Conservation (phyloP, 2,797 vertebrate species). For the Sebastes umbrosus region DNA sequence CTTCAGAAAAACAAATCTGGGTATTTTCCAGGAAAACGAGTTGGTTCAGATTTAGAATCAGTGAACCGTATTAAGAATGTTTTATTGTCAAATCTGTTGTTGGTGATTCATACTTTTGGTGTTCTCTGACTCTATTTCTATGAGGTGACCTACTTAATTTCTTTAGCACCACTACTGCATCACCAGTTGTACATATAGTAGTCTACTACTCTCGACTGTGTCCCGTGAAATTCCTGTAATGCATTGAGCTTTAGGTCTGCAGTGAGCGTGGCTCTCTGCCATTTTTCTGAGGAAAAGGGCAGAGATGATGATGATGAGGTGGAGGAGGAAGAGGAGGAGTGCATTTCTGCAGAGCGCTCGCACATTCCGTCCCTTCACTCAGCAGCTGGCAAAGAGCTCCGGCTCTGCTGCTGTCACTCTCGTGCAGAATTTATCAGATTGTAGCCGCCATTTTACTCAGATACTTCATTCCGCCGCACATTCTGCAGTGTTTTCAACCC, state of each 20-base stretch:
- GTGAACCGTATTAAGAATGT: neutral
- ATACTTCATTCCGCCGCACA: neutral
- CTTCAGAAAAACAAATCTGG: neutral
- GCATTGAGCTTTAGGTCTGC: conserved; percentile 25
- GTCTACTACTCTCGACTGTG: neutral
- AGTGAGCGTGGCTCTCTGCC: conserved; percentile 14
- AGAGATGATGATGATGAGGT: conserved; percentile 40
- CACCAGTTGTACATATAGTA: neutral
- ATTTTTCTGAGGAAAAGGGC: conserved; percentile 38
- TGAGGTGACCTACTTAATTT: neutral
- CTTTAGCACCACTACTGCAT: neutral
- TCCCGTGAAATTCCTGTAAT: conserved; percentile 19
- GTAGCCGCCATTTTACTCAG: conserved; percentile 43
- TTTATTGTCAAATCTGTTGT: neutral
- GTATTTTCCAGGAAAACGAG: neutral
- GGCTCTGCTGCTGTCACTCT: conserved; percentile 64
- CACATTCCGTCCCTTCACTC: conserved; percentile 74
- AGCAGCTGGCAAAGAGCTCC: conserved; percentile 55
- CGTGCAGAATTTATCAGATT: conserved; percentile 72
- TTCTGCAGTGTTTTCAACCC: neutral
- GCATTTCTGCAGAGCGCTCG: conserved; percentile 53
- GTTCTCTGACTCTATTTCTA: neutral
- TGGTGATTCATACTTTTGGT: neutral
- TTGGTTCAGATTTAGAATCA: neutral
- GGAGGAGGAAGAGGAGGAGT: conserved; percentile 48